A percentile compares a stretch with the other conserved stretches of the same genome.
phyloP scores from a whole-genome alignment of 92 coral and sea anemone species.

The Galaxea fascicularis region DNA sequence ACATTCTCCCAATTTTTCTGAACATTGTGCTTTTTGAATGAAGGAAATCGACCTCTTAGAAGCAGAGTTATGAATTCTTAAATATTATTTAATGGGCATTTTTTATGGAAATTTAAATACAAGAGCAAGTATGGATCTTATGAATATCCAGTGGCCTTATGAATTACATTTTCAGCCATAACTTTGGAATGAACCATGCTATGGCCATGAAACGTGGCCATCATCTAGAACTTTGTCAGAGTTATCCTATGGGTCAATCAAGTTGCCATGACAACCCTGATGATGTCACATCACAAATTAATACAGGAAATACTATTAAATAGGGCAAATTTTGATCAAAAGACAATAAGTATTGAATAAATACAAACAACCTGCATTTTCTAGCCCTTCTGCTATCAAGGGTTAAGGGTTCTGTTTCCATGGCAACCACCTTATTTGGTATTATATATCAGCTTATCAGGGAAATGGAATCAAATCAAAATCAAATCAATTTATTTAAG shows the following conservation, averaged over 20 bases:
- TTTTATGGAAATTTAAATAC: conserved; percentile 33
- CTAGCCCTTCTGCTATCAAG: not conserved
- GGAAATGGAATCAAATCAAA: no score
- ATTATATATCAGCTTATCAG: not conserved
- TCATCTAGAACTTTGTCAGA: conserved; percentile 13
- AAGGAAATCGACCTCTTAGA: conserved; percentile 43
- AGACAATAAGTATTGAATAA: conserved; percentile 23
- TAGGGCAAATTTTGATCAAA: no score
- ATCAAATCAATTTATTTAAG: no score
- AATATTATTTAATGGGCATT: not conserved
- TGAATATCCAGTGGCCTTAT: conserved; percentile 38
- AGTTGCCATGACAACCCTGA: no score
- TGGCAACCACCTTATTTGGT: no score
- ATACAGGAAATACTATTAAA: no score
- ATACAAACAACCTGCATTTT: conserved; percentile 3
- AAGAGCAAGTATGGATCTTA: conserved; percentile 35
- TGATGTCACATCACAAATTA: no score
- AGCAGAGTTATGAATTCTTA: conserved; percentile 38
- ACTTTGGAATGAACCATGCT: no score
- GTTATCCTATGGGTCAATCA: conserved; percentile 26
- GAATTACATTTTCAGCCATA: no score
- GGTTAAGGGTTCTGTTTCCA: no score
- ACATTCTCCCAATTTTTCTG: conserved; percentile 50
- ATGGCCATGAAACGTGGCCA: conserved; percentile 43
- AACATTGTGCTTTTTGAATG: conserved; percentile 47